phyloP scores from a whole-genome alignment of 92 coral and sea anemone genomes.

The Pocillopora grandis region DNA sequence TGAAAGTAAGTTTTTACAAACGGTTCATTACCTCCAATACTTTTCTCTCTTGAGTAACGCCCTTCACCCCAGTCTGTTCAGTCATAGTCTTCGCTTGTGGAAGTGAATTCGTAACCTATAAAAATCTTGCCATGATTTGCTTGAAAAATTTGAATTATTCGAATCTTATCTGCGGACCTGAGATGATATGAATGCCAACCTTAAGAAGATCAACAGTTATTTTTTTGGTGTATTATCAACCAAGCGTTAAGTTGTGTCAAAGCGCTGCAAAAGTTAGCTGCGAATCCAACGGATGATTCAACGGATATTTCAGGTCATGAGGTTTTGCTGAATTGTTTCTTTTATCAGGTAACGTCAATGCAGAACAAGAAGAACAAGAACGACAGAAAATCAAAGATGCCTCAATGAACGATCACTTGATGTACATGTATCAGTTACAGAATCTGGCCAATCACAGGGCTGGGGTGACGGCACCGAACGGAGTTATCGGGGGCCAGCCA shows the following conservation, averaged over 20 bases:
- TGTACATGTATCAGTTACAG: constrained; percentile 64
- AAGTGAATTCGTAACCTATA: no score
- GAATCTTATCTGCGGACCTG: no score
- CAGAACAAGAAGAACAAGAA: constrained; percentile 72
- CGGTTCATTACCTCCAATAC: no score
- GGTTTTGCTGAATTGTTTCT: background rate
- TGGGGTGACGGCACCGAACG: constrained; percentile 49
- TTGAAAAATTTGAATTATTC: background rate
- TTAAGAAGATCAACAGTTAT: no score
- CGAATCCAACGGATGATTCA: no score
- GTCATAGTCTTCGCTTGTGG: no score
- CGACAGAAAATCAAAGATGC: constrained; percentile 63
- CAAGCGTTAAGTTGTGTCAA: background rate
- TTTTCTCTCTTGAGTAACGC: no score
- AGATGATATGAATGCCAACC: no score
- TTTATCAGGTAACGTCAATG: constrained; percentile 69
- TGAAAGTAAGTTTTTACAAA: no score
- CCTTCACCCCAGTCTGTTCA: no score
- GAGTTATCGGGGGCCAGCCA: constrained; percentile 78
- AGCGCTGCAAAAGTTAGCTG: background rate
- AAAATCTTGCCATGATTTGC: background rate
- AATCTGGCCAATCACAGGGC: constrained; percentile 55
- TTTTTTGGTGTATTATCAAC: no score
- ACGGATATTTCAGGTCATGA: no score
- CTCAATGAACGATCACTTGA: constrained; percentile 47